Conservation (phyloP, 1,140 invertebrate species). For the Antheraea mylitta region DNA sequence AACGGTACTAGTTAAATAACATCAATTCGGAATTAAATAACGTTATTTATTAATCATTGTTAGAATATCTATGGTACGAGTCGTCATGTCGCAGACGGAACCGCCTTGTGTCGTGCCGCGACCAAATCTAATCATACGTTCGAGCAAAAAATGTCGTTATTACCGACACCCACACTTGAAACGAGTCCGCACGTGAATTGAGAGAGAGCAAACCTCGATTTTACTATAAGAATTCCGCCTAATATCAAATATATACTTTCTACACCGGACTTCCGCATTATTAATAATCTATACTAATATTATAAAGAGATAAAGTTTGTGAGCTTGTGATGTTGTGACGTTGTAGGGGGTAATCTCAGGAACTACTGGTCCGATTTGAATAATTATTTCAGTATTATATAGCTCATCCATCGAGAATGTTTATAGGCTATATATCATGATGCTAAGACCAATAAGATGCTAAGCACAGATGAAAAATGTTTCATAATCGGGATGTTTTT, state of each 20-base stretch:
- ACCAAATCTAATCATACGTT: conserved; percentile 41
- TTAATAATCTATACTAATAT: too few species aligned
- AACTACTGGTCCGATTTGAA: too few species aligned
- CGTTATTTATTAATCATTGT: conserved; percentile 11
- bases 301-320: too few species aligned
- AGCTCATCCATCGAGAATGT: too few species aligned
- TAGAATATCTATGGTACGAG: neutral
- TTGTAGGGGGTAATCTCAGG: too few species aligned
- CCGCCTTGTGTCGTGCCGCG: conserved; percentile 22
- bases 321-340: too few species aligned
- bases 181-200: conserved; percentile 12
- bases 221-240: neutral
- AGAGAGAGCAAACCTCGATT: conserved; percentile 9
- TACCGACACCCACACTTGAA: conserved; percentile 34
- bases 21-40: conserved; percentile 4
- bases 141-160: conserved; percentile 48
- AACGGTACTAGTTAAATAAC: neutral
- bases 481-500: too few species aligned
- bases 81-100: conserved; percentile 1
- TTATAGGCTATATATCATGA: too few species aligned
- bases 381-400: too few species aligned
- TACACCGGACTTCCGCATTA: neutral
- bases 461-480: too few species aligned
- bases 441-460: too few species aligned
- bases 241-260: neutral